phyloP scores from a whole-genome alignment of 92 coral and sea anemone species.

The Palythoa heliodiscus region DNA sequence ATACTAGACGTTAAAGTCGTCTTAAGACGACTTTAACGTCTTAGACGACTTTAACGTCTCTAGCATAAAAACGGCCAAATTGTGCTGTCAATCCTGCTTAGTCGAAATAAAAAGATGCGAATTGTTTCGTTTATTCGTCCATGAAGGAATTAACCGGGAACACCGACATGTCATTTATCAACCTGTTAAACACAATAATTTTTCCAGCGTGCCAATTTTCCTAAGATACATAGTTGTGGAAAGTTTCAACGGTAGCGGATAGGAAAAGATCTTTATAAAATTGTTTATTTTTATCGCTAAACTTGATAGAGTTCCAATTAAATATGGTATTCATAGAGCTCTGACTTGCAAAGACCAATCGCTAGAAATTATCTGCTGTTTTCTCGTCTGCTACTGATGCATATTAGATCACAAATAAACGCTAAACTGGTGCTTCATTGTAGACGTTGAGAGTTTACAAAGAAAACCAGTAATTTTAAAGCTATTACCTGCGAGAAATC shows the following conservation, averaged over 20 bases:
- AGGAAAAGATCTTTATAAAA: background rate
- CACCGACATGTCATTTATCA: background rate
- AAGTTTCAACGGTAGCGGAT: background rate
- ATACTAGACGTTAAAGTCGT: too few species aligned
- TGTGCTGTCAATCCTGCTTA: background rate
- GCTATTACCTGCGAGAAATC: background rate
- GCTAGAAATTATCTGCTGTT: background rate
- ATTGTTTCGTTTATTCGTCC: background rate
- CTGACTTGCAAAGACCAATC: background rate
- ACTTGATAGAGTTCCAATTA: background rate
- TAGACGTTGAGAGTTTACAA: background rate
- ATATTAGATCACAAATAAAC: slow-evolving; percentile 9
- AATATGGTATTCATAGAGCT: background rate
- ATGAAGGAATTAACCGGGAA: background rate
- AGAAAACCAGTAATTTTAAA: slow-evolving; percentile 27
- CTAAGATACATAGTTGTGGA: background rate
- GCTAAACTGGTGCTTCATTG: slow-evolving; percentile 21
- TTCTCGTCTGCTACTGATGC: slow-evolving; percentile 13
- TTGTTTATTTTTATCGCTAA: background rate
- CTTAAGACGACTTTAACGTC: too few species aligned
- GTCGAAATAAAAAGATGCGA: background rate
- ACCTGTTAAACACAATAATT: background rate
- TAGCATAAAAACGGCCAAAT: too few species aligned
- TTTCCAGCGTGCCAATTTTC: background rate
- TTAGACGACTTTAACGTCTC: too few species aligned